A percentile compares a stretch with the other conserved stretches of the same genome.
Evolutionary conservation across 2,113 vertebrate genomes (phyloP).

Genomic region (Phycodurus eques): DNA sequence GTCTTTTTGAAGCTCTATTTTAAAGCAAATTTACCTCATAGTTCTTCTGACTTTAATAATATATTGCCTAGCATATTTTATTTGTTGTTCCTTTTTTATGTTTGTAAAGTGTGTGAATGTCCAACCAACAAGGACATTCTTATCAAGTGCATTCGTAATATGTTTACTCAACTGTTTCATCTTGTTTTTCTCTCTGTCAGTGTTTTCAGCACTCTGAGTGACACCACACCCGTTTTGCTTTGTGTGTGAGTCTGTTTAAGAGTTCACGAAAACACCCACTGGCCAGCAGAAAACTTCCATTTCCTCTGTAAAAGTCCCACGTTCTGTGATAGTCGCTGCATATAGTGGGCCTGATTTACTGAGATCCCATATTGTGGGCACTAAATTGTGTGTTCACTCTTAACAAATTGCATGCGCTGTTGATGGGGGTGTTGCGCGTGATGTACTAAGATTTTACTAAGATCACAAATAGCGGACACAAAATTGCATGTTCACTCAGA

Average conservation of each 20-base stretch:
- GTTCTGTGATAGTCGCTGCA: background rate
- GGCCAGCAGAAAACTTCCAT: background rate
- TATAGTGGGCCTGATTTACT: background rate
- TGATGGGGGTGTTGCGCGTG: background rate
- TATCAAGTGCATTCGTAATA: background rate
- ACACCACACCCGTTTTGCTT: conserved; percentile 5
- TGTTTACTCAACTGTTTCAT: conserved; percentile 10
- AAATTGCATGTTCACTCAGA: no score
- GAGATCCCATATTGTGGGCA: background rate
- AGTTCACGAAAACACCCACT: conserved; percentile 3
- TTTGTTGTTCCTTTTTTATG: background rate
- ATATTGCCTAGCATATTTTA: background rate
- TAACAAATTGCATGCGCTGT: background rate
- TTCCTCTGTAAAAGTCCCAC: background rate
- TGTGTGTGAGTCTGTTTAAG: conserved; percentile 1
- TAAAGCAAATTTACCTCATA: background rate
- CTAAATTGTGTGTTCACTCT: background rate
- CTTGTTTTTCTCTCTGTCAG: conserved; percentile 10
- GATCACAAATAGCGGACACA: no score
- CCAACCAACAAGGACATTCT: conserved; percentile 5
- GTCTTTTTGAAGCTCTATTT: background rate
- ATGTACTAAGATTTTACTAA: background rate
- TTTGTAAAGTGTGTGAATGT: no score
- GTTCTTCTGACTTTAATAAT: background rate
- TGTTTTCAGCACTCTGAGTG: conserved; percentile 7